Conservation (phyloP, 2,113 vertebrate species). For the Cercocebus atys region DNA sequence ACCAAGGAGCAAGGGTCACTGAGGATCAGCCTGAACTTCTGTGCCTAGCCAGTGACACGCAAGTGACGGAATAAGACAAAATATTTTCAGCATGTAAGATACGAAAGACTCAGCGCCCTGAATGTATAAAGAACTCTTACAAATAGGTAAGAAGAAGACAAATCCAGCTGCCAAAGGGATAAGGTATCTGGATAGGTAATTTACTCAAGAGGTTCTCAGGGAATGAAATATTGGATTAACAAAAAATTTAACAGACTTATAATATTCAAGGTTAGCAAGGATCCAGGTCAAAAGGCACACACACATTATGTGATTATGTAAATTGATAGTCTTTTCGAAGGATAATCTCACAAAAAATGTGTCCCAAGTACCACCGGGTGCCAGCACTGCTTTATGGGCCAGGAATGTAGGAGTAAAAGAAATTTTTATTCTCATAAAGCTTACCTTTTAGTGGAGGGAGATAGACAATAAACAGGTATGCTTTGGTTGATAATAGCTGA, state of each 20-base stretch:
- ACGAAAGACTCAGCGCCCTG: neutral
- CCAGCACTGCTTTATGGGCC: neutral
- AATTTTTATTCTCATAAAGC: neutral
- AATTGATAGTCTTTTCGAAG: neutral
- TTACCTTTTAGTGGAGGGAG: neutral
- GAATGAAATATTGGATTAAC: neutral
- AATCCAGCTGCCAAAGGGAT: neutral
- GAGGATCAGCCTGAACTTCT: neutral
- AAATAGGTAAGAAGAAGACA: slow-evolving; percentile 3
- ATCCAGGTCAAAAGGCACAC: neutral
- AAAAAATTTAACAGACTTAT: neutral
- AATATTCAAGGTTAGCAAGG: neutral
- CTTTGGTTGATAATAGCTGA: neutral
- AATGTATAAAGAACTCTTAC: neutral
- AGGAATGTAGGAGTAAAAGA: neutral
- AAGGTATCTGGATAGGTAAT: neutral
- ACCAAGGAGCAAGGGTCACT: neutral
- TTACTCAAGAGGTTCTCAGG: neutral
- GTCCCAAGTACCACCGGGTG: neutral
- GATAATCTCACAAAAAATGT: neutral
- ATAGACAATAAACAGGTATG: neutral
- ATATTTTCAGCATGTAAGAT: neutral
- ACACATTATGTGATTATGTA: neutral
- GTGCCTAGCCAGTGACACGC: neutral
- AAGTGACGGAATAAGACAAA: neutral